Evolutionary conservation across 2,113 vertebrate species (phyloP), one percentile per base, ranked within the genome.

Genomic region (Equus quagga): DNA sequence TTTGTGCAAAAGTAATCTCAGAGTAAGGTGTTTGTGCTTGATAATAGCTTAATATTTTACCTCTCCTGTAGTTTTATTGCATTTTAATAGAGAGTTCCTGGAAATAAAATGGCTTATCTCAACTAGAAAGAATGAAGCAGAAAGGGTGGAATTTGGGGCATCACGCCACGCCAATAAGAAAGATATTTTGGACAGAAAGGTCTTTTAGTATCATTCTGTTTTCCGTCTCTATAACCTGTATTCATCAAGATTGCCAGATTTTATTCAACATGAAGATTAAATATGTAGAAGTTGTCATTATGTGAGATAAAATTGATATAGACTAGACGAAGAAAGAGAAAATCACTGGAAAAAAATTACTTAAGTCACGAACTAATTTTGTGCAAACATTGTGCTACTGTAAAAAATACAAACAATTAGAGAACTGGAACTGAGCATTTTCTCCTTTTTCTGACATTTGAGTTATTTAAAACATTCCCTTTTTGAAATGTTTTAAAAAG

Each of bases 21-120:
- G 72, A 67, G 44, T 91, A 96, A 96, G 89, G 89, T 96, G 95
- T 97, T 95, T 96, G 67, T 91, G 81, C 85, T 73, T 85, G 92
- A 97, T 96, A 96, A 95, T 97, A 92, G 86, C 78, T 93, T 91
- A 93, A 89, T 98, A 93, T 97, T 97, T 98, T 97, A 89, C 65
- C 60, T 78, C 41, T 89, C 60, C 65, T 85, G 24, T 88, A 96
- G 76, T 93, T 97, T 96, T 94, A 96, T 85, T 97, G 83, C 67
- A 92, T 95, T 96, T 96, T 97, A 95, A 92, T 95, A 81, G 91
- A n/a, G 65, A 60, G 56, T 96, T 83, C 75, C 62, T 95, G n/a
- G 56, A 94, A 96, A 86, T 86, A 89, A 96, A 91, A 84, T 82
- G 75, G 90, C 58, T 93, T 46, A 31, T 96, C 81, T 49, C 65